phyloP scores from a whole-genome alignment of 2,888 invertebrate genomes.

The Meandrusa payeni region DNA sequence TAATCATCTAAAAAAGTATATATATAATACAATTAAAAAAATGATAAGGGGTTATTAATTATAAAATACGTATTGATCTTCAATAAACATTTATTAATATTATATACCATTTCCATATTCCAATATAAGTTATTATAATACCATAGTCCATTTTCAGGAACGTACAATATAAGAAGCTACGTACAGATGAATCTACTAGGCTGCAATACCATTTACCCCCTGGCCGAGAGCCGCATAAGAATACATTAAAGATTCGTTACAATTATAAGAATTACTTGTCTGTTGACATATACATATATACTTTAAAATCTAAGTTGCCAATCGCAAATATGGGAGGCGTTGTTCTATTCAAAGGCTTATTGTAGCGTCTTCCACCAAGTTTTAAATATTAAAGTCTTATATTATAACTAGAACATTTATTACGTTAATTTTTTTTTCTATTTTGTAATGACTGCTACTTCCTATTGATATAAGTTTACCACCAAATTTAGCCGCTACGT shows the following conservation, averaged over 20 bases:
- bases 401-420: constrained; percentile 71
- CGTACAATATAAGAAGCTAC: constrained; percentile 71
- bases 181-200: constrained; percentile 71
- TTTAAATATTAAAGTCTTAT: constrained; percentile 68
- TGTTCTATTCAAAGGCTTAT: constrained; percentile 72
- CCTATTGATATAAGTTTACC: constrained; percentile 80
- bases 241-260: constrained; percentile 64
- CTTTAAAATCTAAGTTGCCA: constrained; percentile 74
- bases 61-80: constrained; percentile 43
- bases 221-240: constrained; percentile 63
- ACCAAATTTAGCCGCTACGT: constrained; percentile 72
- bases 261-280: constrained; percentile 54
- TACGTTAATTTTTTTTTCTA: constrained; percentile 64
- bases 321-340: constrained; percentile 73
- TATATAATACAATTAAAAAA: no score
- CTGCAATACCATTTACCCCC: constrained; percentile 71
- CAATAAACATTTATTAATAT: constrained; percentile 80
- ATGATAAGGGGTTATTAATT: constrained; percentile 1
- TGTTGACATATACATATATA: constrained; percentile 63
- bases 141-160: constrained; percentile 60
- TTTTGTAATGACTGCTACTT: constrained; percentile 64
- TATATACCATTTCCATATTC: constrained; percentile 75
- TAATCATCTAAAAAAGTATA: no score
- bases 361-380: constrained; percentile 79
- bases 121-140: constrained; percentile 70